These are phyloP conservation scores for Procambarus clarkii DNA, from an alignment of 1,140 invertebrate genomes.

Conservation along the genomic window DNA sequence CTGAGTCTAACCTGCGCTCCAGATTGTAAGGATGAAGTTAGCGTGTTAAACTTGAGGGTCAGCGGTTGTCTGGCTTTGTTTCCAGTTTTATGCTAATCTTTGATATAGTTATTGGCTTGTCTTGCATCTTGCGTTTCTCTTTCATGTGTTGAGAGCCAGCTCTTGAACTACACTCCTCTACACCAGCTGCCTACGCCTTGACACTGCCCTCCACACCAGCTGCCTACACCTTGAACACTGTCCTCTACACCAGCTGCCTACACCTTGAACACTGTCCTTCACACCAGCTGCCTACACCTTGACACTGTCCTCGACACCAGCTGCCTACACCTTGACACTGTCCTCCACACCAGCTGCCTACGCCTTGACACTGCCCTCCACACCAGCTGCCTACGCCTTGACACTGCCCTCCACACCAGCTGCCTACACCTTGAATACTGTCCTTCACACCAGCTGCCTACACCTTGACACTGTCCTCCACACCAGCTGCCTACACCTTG, in stretches of 20 bases:
- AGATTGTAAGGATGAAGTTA: slow-evolving; percentile 42
- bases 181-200: not conserved
- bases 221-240: not conserved
- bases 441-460: too few species aligned
- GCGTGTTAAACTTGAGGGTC: not conserved
- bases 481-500: too few species aligned
- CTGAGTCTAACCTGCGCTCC: slow-evolving; percentile 27
- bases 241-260: too few species aligned
- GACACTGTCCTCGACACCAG: too few species aligned
- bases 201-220: not conserved
- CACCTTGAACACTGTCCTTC: too few species aligned
- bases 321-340: too few species aligned
- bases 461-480: too few species aligned
- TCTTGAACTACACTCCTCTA: not conserved
- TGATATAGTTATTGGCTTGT: not conserved
- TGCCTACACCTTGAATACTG: too few species aligned
- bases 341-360: too few species aligned
- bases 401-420: too few species aligned
- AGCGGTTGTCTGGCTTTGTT: not conserved
- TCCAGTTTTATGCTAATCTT: not conserved
- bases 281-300: too few species aligned
- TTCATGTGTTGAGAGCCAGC: not conserved
- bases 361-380: not conserved
- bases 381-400: too few species aligned
- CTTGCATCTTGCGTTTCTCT: not conserved